Conservation (phyloP, 2,888 invertebrate species). For the Hirudinaria manillensis region DNA sequence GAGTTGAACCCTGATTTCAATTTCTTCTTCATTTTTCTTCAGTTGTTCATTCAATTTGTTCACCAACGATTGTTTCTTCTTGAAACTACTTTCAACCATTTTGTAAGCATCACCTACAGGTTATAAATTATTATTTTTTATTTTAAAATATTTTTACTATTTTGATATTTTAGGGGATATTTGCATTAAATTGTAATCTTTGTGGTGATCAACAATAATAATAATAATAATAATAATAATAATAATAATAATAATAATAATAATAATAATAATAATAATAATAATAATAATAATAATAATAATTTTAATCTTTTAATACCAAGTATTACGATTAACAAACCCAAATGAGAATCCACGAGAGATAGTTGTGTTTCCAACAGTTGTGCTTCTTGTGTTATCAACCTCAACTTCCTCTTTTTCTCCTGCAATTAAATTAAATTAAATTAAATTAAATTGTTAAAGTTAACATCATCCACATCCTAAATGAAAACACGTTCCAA, state of each 20-base stretch:
- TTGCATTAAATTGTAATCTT: too few species aligned
- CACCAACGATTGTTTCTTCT: constrained; percentile 69
- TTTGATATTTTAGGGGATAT: background rate
- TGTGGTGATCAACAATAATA: too few species aligned
- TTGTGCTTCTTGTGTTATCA: constrained; percentile 12
- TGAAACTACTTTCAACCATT: constrained; percentile 62
- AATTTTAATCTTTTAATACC: background rate
- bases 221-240: background rate
- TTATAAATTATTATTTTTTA: background rate
- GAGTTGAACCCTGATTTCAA: constrained; percentile 70
- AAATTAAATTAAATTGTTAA: background rate
- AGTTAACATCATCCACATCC: too few species aligned
- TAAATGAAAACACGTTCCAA: too few species aligned
- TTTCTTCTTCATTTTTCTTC: constrained; percentile 54
- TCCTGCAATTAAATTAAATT: constrained; percentile 7
- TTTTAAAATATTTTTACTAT: background rate
- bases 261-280: background rate
- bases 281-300: background rate
- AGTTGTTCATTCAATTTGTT: constrained; percentile 68
- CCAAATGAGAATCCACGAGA: constrained; percentile 22
- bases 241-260: background rate
- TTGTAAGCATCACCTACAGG: constrained; percentile 50
- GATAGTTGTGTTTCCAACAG: constrained; percentile 23
- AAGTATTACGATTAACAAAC: background rate
- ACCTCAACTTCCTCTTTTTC: constrained; percentile 11